Percentiles rank a stretch among this genome's conserved stretches.
Evolutionary conservation across 2,888 invertebrate species (phyloP).

Genomic region (Arrhopalites spinosus): DNA sequence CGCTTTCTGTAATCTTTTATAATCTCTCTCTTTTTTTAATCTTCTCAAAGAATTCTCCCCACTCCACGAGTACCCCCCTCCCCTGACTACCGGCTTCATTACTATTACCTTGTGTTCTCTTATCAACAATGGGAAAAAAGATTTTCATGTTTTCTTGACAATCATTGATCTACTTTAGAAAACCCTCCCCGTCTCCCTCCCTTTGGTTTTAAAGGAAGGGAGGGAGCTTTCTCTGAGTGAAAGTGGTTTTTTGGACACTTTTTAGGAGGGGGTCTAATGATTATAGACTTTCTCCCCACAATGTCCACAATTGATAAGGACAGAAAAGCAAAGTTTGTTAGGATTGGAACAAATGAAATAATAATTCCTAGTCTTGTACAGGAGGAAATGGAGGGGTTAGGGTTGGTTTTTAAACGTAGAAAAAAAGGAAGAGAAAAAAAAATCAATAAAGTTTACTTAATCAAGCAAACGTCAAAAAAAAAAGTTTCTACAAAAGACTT

Average conservation of each 20-base stretch:
- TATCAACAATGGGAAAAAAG: not conserved
- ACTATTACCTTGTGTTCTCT: not conserved
- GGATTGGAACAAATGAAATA: not conserved
- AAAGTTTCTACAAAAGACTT: not conserved
- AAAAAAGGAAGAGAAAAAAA: not conserved
- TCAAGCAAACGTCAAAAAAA: not conserved
- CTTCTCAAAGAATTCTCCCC: not conserved
- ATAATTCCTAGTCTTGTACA: not conserved
- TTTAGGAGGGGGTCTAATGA: no score
- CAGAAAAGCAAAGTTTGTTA: no score
- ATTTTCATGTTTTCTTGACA: not conserved
- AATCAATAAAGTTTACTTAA: not conserved
- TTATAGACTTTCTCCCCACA: not conserved
- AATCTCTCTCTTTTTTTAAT: not conserved
- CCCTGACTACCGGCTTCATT: not conserved
- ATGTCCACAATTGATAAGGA: not conserved
- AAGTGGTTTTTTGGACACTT: not conserved
- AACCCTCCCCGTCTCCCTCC: not conserved
- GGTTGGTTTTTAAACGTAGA: no score
- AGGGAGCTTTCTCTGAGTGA: no score
- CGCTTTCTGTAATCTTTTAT: conserved; percentile 71
- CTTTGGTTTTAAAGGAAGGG: no score
- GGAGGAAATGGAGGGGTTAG: not conserved
- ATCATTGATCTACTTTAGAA: not conserved
- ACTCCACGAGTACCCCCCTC: not conserved